These are phyloP conservation scores for Neoitamus cyanurus DNA, from an alignment of 2,888 invertebrate species.

Conservation along the genomic window DNA sequence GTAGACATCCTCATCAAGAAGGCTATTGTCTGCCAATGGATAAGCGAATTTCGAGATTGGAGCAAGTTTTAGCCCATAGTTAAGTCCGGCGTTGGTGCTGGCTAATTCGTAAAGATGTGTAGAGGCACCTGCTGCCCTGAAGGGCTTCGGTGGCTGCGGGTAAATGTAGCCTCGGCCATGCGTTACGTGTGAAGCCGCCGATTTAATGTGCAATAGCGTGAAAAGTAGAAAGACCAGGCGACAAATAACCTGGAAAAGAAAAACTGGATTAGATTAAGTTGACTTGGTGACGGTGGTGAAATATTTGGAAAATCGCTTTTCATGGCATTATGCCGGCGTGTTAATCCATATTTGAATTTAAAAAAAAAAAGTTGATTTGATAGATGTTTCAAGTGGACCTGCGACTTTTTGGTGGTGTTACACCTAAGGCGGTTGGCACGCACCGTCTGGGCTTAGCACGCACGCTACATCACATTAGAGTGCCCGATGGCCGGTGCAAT, in stretches of 20 bases:
- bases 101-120: background rate
- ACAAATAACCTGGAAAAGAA: conserved; percentile 15
- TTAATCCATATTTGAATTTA: background rate
- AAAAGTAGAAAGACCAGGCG: conserved; percentile 17
- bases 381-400: background rate
- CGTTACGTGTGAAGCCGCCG: background rate
- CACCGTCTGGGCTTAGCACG: background rate
- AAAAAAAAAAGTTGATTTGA: background rate
- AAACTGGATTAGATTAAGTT: conserved; percentile 12
- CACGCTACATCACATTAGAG: background rate
- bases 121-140: background rate
- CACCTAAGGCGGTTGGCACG: background rate
- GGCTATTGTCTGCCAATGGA: conserved; percentile 33
- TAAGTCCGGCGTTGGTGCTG: background rate
- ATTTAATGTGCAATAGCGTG: conserved; percentile 8
- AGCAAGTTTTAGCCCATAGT: conserved; percentile 1
- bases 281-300: background rate
- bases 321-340: background rate
- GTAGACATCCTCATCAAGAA: conserved; percentile 56
- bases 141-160: conserved; percentile 4
- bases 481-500: background rate
- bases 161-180: conserved; percentile 24
- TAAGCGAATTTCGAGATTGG: background rate
- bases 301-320: background rate
- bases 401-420: background rate